Evolutionary conservation across 2,113 vertebrate genomes (phyloP).

Genomic region (Podocnemis expansa): DNA sequence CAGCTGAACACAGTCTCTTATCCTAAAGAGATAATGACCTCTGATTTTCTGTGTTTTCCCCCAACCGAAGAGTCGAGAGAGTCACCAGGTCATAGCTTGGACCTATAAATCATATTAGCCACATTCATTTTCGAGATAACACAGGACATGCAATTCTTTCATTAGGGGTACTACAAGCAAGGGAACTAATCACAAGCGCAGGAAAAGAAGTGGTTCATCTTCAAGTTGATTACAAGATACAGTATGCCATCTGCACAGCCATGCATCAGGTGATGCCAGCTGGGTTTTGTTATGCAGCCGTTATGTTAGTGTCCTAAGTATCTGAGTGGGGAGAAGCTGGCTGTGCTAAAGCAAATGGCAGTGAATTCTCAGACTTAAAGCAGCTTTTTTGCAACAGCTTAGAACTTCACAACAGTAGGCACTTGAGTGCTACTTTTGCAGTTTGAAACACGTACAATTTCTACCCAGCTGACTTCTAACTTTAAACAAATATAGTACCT

Average conservation of each 20-base stretch:
- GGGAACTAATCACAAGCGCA: neutral
- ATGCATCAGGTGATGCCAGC: slow-evolving; percentile 1
- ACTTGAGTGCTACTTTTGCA: neutral
- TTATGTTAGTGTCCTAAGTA: neutral
- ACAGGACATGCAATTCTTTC: neutral
- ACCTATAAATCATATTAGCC: neutral
- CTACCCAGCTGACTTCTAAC: neutral
- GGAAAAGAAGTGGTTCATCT: neutral
- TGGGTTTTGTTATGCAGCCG: neutral
- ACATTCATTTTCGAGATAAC: accelerated
- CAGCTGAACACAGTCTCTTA: neutral
- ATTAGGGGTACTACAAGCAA: neutral
- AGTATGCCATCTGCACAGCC: neutral
- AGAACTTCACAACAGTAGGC: neutral
- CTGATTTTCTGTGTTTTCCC: neutral
- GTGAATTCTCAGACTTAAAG: neutral
- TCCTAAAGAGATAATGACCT: neutral
- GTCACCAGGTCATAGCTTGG: neutral
- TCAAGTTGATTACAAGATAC: neutral
- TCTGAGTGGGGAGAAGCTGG: neutral
- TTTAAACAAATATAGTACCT: neutral
- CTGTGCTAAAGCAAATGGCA: neutral
- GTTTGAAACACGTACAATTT: neutral
- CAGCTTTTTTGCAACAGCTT: neutral
- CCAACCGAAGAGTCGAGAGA: neutral